Conservation (phyloP, 2,113 vertebrate genomes). For the Tachuris rubrigastra region DNA sequence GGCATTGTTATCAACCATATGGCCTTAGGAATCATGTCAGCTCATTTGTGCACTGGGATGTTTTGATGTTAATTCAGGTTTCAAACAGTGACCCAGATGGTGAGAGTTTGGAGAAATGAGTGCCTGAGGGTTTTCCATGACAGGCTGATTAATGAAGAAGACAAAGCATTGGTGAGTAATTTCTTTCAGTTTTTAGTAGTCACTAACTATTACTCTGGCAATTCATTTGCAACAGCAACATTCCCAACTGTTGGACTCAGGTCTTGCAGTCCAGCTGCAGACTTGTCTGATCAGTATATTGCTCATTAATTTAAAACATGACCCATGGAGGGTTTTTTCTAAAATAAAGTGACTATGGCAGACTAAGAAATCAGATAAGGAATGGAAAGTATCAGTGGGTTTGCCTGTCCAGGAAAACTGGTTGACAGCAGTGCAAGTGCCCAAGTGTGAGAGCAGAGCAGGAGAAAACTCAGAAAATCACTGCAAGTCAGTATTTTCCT, state of each 20-base stretch:
- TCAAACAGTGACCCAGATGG: slow-evolving; percentile 85
- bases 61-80: slow-evolving; percentile 74
- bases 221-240: not conserved
- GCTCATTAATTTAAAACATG: not conserved
- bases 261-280: not conserved
- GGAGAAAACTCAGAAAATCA: not conserved
- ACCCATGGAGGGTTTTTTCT: not conserved
- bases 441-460: not conserved
- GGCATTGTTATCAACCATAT: not conserved
- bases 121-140: slow-evolving; percentile 95
- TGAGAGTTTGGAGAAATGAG: slow-evolving; percentile 96
- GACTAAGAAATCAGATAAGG: not conserved
- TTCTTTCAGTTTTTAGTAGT: not conserved
- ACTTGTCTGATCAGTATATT: not conserved
- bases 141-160: slow-evolving; percentile 86
- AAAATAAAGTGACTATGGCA: not conserved
- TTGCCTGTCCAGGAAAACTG: not conserved
- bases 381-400: not conserved
- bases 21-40: not conserved
- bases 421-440: not conserved
- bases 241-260: not conserved
- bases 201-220: not conserved
- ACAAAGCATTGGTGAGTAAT: slow-evolving; percentile 86
- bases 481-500: not conserved
- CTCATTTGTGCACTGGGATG: not conserved